These are phyloP conservation scores for Coenonympha glycerion DNA, from an alignment of 2,888 invertebrate genomes.

Conservation along the genomic window DNA sequence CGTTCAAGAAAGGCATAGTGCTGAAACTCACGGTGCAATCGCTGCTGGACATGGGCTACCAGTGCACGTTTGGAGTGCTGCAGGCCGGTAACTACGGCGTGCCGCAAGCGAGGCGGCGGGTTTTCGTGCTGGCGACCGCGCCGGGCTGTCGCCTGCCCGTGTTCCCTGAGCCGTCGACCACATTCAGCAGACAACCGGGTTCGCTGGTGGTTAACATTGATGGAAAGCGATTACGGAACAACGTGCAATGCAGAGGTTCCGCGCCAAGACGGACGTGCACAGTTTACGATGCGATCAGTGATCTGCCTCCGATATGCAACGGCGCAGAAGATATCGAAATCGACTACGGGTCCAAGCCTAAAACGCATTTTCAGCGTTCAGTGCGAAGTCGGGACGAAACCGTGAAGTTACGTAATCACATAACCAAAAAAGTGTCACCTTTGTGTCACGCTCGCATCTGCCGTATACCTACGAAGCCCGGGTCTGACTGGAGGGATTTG, in stretches of 20 bases:
- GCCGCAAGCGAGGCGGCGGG: slow-evolving; percentile 85
- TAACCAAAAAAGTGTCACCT: slow-evolving; percentile 89
- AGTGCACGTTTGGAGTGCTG: slow-evolving; percentile 89
- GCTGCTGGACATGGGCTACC: slow-evolving; percentile 89
- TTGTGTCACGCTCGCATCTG: slow-evolving; percentile 85
- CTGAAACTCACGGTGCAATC: slow-evolving; percentile 85
- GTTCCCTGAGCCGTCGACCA: slow-evolving; percentile 87
- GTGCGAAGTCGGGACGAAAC: slow-evolving; percentile 77
- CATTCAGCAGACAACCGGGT: slow-evolving; percentile 82
- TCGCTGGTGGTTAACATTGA: slow-evolving; percentile 69
- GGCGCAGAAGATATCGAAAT: slow-evolving; percentile 82
- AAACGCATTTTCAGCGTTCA: slow-evolving; percentile 84
- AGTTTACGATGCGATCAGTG: slow-evolving; percentile 88
- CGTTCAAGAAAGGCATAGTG: slow-evolving; percentile 87
- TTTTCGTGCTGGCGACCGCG: slow-evolving; percentile 87
- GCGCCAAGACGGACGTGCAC: slow-evolving; percentile 87
- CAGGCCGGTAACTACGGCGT: slow-evolving; percentile 92
- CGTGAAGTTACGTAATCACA: slow-evolving; percentile 81
- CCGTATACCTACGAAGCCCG: slow-evolving; percentile 82
- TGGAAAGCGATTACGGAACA: slow-evolving; percentile 67
- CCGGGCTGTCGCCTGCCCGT: slow-evolving; percentile 83
- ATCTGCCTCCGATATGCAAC: slow-evolving; percentile 84
- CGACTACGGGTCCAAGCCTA: slow-evolving; percentile 81
- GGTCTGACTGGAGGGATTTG: slow-evolving; percentile 90
- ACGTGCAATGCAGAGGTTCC: slow-evolving; percentile 78